Evolutionary conservation across 2,888 invertebrate species (phyloP), one percentile per base, ranked within the genome.

Genomic region (Drosophila silvestris): DNA sequence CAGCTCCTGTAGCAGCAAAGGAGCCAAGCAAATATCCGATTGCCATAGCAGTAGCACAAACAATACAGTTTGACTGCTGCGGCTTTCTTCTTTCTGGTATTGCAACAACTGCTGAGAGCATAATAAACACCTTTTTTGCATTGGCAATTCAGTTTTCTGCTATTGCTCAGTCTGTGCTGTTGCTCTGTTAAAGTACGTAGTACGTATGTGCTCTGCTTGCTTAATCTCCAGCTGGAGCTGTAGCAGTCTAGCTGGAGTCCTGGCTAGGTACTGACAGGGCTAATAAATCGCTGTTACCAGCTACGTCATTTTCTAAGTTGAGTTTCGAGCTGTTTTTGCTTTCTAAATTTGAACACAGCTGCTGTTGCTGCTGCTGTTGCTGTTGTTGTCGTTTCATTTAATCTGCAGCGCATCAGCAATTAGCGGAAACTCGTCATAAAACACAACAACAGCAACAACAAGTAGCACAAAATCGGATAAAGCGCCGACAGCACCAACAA

Each of bases 381-480:
- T 78, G 65, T 37, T 71, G 67, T 69, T 44, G 67, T 68, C 61
- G 71, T 74, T 78, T 79, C 70, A 75, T 77, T 83, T 89, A 89
- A 91, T 91, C 89, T 88, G 85, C 86, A 88, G 85, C 89, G 85
- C 83, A 90, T 91, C 90, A 89, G 90, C 87, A 90, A 88, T 90
- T 91, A 89, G 87, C 86, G 87, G 90, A 90, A 84, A 86, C 91
- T 86, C 89, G 83, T 88, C 86, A 88, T 89, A 89, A 88, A 86
- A 85, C 83, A 77, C 72, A 89, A 78, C 58, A 75, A 69, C 71
- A 79, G 26, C 54, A 54, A 33, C 32, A 33, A 33, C 22, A 35
- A 35, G 22, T 47, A 22, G 81, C 80, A 81, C 85, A 79, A 77
- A 88, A 89, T 89, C 87, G 88, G 88, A 85, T 89, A 89, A 89